These are phyloP conservation scores for Cephus cinctus DNA, from an alignment of 1,140 invertebrate genomes.

Conservation along the genomic window DNA sequence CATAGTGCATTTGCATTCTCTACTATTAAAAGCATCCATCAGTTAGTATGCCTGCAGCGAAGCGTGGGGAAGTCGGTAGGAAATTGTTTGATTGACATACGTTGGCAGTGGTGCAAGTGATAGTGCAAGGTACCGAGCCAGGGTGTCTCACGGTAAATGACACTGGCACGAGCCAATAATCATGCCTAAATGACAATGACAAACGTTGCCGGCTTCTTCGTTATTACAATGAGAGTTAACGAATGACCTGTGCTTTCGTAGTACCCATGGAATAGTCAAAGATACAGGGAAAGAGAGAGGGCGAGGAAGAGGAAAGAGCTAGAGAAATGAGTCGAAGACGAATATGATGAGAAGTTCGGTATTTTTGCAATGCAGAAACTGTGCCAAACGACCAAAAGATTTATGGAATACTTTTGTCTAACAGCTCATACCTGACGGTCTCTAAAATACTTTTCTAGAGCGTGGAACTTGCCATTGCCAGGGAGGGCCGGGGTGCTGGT, in stretches of 20 bases:
- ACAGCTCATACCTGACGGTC: constrained; percentile 18
- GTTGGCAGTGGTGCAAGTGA: too few species aligned
- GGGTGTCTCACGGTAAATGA: too few species aligned
- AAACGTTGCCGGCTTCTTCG: neutral
- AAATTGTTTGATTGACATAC: too few species aligned
- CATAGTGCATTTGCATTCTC: too few species aligned
- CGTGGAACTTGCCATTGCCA: too few species aligned
- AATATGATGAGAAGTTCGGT: constrained; percentile 8
- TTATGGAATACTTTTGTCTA: constrained; percentile 27
- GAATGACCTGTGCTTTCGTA: neutral
- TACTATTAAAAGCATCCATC: too few species aligned
- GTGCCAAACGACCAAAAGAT: constrained; percentile 26
- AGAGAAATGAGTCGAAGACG: constrained; percentile 3
- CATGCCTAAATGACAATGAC: too few species aligned
- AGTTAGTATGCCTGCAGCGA: too few species aligned
- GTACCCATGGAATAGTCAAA: neutral
- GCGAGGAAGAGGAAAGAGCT: constrained; percentile 2
- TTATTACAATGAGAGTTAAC: neutral
- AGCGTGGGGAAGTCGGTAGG: too few species aligned
- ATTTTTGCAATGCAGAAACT: constrained; percentile 20
- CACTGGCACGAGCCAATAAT: too few species aligned
- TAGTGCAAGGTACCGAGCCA: too few species aligned
- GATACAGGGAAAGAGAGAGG: neutral
- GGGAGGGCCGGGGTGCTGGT: neutral
- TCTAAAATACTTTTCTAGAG: constrained; percentile 3